Percentiles rank a stretch among this genome's conserved stretches.
Evolutionary conservation across 2,888 invertebrate species (phyloP).

Genomic region (Caenorhabditis afra): DNA sequence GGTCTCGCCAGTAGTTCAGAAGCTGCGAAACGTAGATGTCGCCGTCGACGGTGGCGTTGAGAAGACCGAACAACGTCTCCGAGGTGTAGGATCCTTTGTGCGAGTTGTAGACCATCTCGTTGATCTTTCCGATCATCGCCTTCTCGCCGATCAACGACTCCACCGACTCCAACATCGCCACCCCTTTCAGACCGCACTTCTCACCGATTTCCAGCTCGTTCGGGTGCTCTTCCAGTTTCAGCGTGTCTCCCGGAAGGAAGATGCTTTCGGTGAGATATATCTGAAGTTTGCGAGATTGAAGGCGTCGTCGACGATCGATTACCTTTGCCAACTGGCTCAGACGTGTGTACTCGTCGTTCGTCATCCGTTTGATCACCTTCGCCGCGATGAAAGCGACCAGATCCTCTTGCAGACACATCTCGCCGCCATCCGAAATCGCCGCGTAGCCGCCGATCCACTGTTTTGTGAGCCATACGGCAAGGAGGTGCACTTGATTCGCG

Average conservation of each 20-base stretch:
- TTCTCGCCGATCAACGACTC: slow-evolving; percentile 62
- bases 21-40: slow-evolving; percentile 59
- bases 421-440: slow-evolving; percentile 50
- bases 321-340: slow-evolving; percentile 61
- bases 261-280: slow-evolving; percentile 57
- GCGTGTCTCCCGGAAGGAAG: slow-evolving; percentile 51
- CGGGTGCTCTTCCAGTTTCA: slow-evolving; percentile 57
- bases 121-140: slow-evolving; percentile 56
- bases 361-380: slow-evolving; percentile 66
- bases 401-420: slow-evolving; percentile 68
- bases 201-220: slow-evolving; percentile 59
- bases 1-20: slow-evolving; percentile 61
- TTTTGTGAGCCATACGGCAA: slow-evolving; percentile 58
- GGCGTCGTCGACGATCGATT: no score
- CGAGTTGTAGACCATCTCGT: slow-evolving; percentile 58
- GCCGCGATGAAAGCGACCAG: slow-evolving; percentile 54
- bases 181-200: slow-evolving; percentile 65
- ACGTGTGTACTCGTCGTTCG: slow-evolving; percentile 60
- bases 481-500: slow-evolving; percentile 58
- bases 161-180: slow-evolving; percentile 60
- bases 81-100: slow-evolving; percentile 36
- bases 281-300: slow-evolving; percentile 18
- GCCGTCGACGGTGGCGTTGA: slow-evolving; percentile 56
- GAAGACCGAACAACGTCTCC: slow-evolving; percentile 28
- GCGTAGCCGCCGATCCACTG: slow-evolving; percentile 67